Conservation (phyloP, 2,888 invertebrate genomes). For the Campoletis raptor region DNA sequence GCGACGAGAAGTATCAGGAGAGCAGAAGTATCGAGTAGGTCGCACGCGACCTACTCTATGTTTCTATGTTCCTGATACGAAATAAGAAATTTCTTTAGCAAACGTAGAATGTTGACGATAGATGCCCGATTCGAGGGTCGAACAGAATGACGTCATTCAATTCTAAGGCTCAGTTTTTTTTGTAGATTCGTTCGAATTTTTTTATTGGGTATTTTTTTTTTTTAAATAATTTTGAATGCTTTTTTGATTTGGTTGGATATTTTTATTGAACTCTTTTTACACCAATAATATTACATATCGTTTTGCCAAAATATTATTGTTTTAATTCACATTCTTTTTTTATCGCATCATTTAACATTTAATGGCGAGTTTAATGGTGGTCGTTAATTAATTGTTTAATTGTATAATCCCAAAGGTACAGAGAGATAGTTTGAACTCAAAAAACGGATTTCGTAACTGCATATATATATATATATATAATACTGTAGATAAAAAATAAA, state of each 20-base stretch:
- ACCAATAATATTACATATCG: too few relatives aligned
- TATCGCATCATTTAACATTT: too few relatives aligned
- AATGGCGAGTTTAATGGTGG: too few relatives aligned
- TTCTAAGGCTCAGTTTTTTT: background rate
- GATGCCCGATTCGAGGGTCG: background rate
- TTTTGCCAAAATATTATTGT: too few relatives aligned
- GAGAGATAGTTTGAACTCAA: too few relatives aligned
- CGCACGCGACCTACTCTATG: background rate
- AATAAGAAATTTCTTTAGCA: slow-evolving; percentile 10
- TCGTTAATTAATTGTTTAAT: too few relatives aligned
- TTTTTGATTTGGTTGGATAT: background rate
- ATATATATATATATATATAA: too few relatives aligned
- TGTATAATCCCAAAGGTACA: too few relatives aligned
- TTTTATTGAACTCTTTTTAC: background rate
- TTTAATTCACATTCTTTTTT: too few relatives aligned
- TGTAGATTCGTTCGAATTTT: background rate
- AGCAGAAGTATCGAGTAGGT: background rate
- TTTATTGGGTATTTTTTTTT: background rate
- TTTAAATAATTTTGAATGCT: background rate
- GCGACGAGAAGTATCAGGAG: background rate
- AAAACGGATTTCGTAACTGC: too few relatives aligned
- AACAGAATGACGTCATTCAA: background rate
- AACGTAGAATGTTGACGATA: background rate
- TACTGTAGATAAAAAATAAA: background rate
- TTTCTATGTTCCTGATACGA: background rate